Evolutionary conservation across 1,140 invertebrate genomes (phyloP).

Genomic region (Drosophila bocqueti): DNA sequence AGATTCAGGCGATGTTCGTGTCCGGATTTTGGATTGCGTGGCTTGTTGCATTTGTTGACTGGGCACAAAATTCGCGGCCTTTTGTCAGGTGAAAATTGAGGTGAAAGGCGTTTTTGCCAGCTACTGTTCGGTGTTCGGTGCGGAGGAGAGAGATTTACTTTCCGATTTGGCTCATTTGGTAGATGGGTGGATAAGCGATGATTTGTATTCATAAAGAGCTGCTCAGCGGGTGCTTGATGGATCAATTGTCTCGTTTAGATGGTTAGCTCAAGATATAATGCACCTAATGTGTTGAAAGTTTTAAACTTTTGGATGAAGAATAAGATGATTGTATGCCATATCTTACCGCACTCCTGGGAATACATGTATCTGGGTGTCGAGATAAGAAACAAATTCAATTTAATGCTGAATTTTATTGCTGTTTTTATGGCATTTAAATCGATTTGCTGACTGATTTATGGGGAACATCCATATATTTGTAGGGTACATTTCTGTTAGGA

Average conservation of each 20-base stretch:
- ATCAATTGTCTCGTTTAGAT: slow-evolving; percentile 21
- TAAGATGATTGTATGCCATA: neutral
- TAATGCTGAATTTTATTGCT: neutral
- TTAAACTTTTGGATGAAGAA: neutral
- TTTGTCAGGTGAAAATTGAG: slow-evolving; percentile 64
- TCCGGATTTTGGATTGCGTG: slow-evolving; percentile 50
- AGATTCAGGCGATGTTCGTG: slow-evolving; percentile 54
- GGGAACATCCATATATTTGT: neutral
- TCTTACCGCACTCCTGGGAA: neutral
- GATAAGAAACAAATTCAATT: slow-evolving; percentile 5
- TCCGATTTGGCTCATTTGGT: slow-evolving; percentile 50
- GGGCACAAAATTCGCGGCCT: slow-evolving; percentile 39
- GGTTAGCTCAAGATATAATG: neutral
- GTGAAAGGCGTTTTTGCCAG: slow-evolving; percentile 58
- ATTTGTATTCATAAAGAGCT: slow-evolving; percentile 37
- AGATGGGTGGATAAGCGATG: slow-evolving; percentile 31
- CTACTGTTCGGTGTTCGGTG: slow-evolving; percentile 46
- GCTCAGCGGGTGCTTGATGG: slow-evolving; percentile 4
- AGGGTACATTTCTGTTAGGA: neutral
- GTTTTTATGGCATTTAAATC: slow-evolving; percentile 7
- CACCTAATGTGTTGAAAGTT: neutral
- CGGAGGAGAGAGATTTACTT: slow-evolving; percentile 45
- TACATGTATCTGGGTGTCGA: neutral
- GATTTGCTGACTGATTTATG: neutral
- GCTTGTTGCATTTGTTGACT: slow-evolving; percentile 54